Percentiles rank a stretch among this genome's conserved stretches.
These are phyloP conservation scores for Ptilorrhoa leucosticta DNA, from an alignment of 2,113 vertebrate genomes.

Conservation along the genomic window DNA sequence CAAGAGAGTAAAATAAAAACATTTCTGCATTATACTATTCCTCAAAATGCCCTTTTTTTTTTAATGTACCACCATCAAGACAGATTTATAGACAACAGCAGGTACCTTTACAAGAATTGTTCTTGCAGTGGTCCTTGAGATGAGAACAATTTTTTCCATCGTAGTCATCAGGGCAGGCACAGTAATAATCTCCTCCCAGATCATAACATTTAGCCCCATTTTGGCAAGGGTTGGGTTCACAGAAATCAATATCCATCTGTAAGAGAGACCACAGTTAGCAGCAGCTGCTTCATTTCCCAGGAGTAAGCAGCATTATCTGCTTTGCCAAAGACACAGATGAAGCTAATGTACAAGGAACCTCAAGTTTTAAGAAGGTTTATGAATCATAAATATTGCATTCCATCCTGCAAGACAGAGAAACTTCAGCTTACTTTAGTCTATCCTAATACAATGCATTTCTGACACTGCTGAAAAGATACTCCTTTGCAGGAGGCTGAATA, in stretches of 20 bases:
- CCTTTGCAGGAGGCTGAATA: not conserved
- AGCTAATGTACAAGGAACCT: not conserved
- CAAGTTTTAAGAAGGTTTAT: not conserved
- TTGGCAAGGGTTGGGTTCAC: constrained; percentile 87
- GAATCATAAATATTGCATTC: not conserved
- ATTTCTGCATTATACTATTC: not conserved
- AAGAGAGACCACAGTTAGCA: not conserved
- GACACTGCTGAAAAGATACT: not conserved
- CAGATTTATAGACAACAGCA: not conserved
- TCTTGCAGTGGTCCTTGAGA: constrained; percentile 90
- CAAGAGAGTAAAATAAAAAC: not conserved
- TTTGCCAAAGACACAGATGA: not conserved
- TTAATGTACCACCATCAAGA: not conserved
- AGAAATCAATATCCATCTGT: constrained; percentile 83
- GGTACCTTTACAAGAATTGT: constrained; percentile 86
- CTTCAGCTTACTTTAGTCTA: not conserved
- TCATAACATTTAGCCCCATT: constrained; percentile 86
- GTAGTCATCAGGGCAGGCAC: constrained; percentile 85
- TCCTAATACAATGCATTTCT: not conserved
- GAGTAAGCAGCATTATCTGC: not conserved
- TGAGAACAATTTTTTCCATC: constrained; percentile 91
- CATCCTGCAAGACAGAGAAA: not conserved
- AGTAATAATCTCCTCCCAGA: constrained; percentile 85
- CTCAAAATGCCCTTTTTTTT: not conserved
- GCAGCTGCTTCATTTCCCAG: constrained; percentile 5